Evolutionary conservation across 2,888 invertebrate species (phyloP).

Genomic region (Lochmaea crataegi): DNA sequence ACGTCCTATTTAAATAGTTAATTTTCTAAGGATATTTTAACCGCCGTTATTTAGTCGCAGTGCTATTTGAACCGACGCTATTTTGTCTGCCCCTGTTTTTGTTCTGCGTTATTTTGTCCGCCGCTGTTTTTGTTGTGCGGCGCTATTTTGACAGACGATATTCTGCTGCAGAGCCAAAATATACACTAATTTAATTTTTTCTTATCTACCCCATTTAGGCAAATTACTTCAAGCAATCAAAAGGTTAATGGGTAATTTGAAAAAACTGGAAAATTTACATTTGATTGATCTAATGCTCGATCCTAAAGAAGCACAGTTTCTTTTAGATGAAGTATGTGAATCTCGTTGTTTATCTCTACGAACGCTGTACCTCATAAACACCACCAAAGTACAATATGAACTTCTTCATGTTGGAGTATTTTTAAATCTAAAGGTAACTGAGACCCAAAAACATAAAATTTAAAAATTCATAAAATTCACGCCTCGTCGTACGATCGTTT

Average conservation of each 20-base stretch:
- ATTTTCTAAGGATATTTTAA: too few species aligned
- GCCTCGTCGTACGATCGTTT: too few species aligned
- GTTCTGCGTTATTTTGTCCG: too few species aligned
- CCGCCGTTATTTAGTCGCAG: background rate
- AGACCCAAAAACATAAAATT: too few species aligned
- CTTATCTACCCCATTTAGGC: slow-evolving; percentile 23
- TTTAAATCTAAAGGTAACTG: slow-evolving; percentile 73
- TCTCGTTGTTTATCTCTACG: slow-evolving; percentile 73
- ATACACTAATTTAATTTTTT: slow-evolving; percentile 64
- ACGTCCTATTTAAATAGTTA: background rate
- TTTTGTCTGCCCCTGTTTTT: too few species aligned
- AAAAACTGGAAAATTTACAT: slow-evolving; percentile 72
- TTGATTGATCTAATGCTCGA: slow-evolving; percentile 81
- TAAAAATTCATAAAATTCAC: too few species aligned
- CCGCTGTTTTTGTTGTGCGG: too few species aligned
- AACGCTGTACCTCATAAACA: slow-evolving; percentile 77
- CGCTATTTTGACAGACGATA: background rate
- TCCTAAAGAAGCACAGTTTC: slow-evolving; percentile 74
- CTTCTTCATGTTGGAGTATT: slow-evolving; percentile 82
- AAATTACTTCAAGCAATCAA: slow-evolving; percentile 67
- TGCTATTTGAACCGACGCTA: too few species aligned
- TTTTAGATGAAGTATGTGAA: slow-evolving; percentile 78
- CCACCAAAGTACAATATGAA: slow-evolving; percentile 76
- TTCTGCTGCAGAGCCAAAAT: too few species aligned
- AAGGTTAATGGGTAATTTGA: slow-evolving; percentile 75